Evolutionary conservation across 2,113 vertebrate species (phyloP), one percentile per base, ranked within the genome.

Genomic region (Marmota monax): DNA sequence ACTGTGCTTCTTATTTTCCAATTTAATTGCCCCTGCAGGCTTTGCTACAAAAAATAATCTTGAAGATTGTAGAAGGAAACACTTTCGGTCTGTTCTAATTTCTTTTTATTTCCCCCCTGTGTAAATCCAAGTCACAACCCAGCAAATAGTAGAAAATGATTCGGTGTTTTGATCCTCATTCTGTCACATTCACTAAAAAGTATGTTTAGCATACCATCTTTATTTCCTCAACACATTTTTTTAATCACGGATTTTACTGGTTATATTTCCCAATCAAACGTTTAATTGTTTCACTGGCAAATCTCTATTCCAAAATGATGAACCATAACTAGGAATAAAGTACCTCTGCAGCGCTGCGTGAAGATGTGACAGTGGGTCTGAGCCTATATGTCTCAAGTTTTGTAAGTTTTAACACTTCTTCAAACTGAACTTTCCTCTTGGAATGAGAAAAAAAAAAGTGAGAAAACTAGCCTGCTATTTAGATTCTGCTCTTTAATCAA

Each of bases 101-200:
- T 96, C 65, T 69, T 97, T 96, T 97, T 95, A 96, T 94, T 94
- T 53, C 82, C 73, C 90, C 61, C 96, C 84, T 84, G 85, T 95
- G 93, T 84, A 78, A 94, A 92, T 92, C 56, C 45, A 89, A 96
- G 42, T 87, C 78, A 94, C 77, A 96, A 72, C 9, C 32, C 23
- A 79, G 42, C 16, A 96, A 93, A 94, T 80, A 42, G 25, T 92
- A 76, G 13, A 94, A 92, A 95, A 42, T 92, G 2, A 85, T 83
- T 91, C 95, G 27, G 53, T 82, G 88, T 96, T 88, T 72, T 82
- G 51, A 85, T 70, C 22, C 67, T 96, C n/a, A 69, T 72, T 82
- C 88, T 34, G 20, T 29, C 67, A 51, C n/a, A 85, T 29, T 90
- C 76, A 67, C 29, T 79, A 79, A 94, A 69, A 69, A 27, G 8